Base-by-base conservation (phyloP, 2,113 vertebrate species). In the Pteronura brasiliensis region DNA sequence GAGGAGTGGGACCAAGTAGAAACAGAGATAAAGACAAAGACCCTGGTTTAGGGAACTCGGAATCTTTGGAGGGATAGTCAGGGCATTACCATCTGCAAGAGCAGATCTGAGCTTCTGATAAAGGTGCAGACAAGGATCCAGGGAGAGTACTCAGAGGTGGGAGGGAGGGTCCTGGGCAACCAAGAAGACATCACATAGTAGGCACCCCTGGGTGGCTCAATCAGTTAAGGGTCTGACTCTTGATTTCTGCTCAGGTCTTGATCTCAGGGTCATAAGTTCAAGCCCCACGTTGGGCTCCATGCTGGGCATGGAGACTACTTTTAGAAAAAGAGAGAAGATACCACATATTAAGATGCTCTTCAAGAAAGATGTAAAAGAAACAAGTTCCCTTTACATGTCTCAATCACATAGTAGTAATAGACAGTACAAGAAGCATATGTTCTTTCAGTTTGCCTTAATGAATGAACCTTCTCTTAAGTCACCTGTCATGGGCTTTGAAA, bases 391-490 rank as follows among this genome's bases (percentile, higher is more conserved):
- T 39, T 87, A 31, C 10, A 0, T 55, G 21, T 95, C 65, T 82
- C 42, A n/a, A 29, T 67, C 61, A 44, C 65, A 36, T 8, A 21
- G 76, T 63, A 61, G 47, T 94, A 47, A 74, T 36, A 81, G 55
- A 65, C 15, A 25, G 42, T 49, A 61, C 59, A 88, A 76, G 76
- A 84, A 90, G 92, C 71, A 17, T 92, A 94, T 81, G n/a, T 86
- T 86, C 36, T 57, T 89, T 67, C 39, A 57, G 27, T 89, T 84
- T 67, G 67, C 79, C 20, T 72, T 95, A 83, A 74, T 76, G 67
- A 89, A 80, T 59, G 80, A 85, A 76, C 14, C 76, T 63, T 71
- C 34, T 95, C 86, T 94, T 84, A 29, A 93, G 69, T 95, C 55
- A 76, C 76, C 77, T 69, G 0, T 84, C 80, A 7, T 71, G 57